A percentile compares a stretch with the other conserved stretches of the same genome.
Conservation (phyloP, 2,888 invertebrate species). For the Netelia fuscicornis region DNA sequence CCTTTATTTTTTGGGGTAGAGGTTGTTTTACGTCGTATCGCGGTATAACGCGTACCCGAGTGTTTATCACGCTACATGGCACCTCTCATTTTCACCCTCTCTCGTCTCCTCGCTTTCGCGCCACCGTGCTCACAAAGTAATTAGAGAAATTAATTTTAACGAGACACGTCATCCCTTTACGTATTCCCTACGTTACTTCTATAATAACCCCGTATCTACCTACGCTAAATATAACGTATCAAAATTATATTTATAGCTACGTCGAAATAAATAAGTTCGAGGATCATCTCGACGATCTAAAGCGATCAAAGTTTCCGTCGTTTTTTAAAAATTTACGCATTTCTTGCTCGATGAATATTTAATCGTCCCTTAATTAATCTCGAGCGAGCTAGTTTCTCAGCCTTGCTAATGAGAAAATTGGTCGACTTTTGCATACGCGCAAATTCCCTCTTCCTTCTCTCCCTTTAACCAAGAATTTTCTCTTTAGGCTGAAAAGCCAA, state of each 20-base stretch:
- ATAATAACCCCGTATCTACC: neutral
- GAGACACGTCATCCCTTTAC: conserved; percentile 30
- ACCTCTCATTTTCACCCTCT: neutral
- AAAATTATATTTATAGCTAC: no score
- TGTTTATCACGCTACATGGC: conserved; percentile 43
- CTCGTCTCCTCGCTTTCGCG: conserved; percentile 9
- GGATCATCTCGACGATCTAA: no score
- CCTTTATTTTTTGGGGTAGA: conserved; percentile 34
- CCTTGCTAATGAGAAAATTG: conserved; percentile 50
- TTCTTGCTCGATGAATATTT: neutral
- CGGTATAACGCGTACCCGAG: conserved; percentile 44
- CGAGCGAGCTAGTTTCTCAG: conserved; percentile 13
- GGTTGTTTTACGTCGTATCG: conserved; percentile 36
- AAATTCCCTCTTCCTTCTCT: no score
- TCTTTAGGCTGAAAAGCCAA: neutral
- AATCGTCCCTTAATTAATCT: conserved; percentile 49
- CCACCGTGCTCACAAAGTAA: conserved; percentile 37
- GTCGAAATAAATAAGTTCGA: no score
- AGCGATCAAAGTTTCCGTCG: no score
- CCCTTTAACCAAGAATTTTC: conserved; percentile 27
- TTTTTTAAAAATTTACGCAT: neutral
- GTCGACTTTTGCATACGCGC: conserved; percentile 29
- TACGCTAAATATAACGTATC: no score
- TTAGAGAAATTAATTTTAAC: conserved; percentile 62
- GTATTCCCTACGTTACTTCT: neutral